A percentile compares a stretch with the other conserved stretches of the same genome.
Conservation (phyloP, 2,113 vertebrate species). For the Rafetus swinhoei region DNA sequence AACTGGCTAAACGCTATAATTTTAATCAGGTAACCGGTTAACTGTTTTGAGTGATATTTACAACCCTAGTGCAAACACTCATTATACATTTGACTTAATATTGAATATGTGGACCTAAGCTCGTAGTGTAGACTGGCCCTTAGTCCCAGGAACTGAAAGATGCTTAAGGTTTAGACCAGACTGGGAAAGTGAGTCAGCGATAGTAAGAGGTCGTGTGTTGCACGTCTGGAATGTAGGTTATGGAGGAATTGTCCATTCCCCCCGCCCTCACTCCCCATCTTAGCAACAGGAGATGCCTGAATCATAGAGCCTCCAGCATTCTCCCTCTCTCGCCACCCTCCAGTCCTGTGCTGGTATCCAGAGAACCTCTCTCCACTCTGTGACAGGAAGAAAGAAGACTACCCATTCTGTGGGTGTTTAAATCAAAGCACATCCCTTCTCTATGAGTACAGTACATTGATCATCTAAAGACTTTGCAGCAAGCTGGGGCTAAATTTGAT, state of each 20-base stretch:
- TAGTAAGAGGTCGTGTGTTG: neutral
- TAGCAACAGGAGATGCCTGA: neutral
- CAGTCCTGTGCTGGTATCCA: neutral
- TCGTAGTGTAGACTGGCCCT: too few relatives aligned
- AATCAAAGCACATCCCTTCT: neutral
- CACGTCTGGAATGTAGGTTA: neutral
- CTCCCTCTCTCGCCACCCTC: rapidly evolving
- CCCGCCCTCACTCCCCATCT: neutral
- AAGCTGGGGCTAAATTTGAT: neutral
- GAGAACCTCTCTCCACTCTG: neutral
- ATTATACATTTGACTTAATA: too few relatives aligned
- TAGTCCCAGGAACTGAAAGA: neutral
- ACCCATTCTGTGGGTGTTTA: rapidly evolving
- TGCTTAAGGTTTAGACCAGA: neutral
- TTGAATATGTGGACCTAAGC: too few relatives aligned
- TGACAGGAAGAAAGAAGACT: neutral
- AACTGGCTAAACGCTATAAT: too few relatives aligned
- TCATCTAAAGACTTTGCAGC: neutral
- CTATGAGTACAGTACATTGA: neutral
- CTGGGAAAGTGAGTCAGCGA: neutral
- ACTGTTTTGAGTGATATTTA: too few relatives aligned
- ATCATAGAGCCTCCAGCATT: neutral
- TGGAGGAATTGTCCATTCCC: neutral
- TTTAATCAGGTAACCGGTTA: too few relatives aligned
- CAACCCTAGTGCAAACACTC: too few relatives aligned